Base-by-base conservation (phyloP, 2,113 vertebrate species). In the Poeciliopsis turrubarensis region DNA sequence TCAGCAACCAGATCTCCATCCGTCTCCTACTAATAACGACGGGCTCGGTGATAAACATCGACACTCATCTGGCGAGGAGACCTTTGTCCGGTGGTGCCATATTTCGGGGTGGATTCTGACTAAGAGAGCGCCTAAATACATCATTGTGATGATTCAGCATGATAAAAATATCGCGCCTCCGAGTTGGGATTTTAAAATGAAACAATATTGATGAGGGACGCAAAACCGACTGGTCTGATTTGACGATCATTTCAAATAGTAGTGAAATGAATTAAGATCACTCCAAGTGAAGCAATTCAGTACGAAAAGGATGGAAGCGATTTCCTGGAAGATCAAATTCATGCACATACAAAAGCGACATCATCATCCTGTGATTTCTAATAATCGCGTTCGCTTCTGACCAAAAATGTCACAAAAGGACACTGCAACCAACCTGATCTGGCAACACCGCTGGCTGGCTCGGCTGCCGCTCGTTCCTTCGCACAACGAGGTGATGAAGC, bases 111-210 rank as follows among this genome's bases (percentile, higher is more conserved):
- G 90, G 82, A 85, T 92, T 90, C 84, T 83, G 68, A 57, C 51
- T 57, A 17, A 57, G 51, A 82, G 72, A 81, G 81, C 84, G 87
- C 74, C 83, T 89, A 84, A 88, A 92, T 81, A 73, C 84, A 89
- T 79, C 77, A 86, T 86, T 90, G 85, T 93, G 92, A 93, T 92
- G 93, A 93, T 90, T 93, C 93, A 92, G 92, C 93, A 92, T 82
- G 85, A 85, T 88, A 66, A 78, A 60, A 78, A 81, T 67, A 39
- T 83, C 74, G 73, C 75, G 60, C 74, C 79, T 83, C 70, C 75
- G 87, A 81, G 72, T 68, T 62, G 57, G 60, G 51, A 79, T 3
- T 37, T 71, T 68, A 47, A 27, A 41, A 84, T 66, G 44, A 69
- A 80, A 85, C 34, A 79, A 73, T 51, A 61, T 4, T 44, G 41